Base-by-base conservation (phyloP, 2,113 vertebrate species). In the Loxodonta africana region DNA sequence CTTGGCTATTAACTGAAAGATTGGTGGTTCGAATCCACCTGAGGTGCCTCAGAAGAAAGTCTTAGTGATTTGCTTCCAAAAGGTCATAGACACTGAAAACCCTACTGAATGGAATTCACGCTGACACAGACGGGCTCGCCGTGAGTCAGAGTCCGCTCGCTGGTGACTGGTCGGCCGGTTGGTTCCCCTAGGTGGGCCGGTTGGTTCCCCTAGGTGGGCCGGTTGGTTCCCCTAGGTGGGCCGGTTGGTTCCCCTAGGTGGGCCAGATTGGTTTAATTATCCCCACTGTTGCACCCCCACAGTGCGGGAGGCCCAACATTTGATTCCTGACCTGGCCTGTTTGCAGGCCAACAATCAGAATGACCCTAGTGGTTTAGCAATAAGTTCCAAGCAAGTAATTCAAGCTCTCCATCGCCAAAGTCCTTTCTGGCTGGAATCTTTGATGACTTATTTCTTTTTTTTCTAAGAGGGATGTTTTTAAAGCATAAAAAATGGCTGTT, bases 271-370 rank as follows among this genome's bases (percentile, higher is more conserved):
- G 37, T 48, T 83, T 18, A 1, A 7, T 10, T 25, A 1, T 1
- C 33, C 20, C 33, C 25, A 7, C 21, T 33, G 0, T 1, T 8
- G 44, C 69, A 23, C 57, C 25, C 17, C 1, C 2, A 2, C 5
- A 2, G 10, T 73, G 76, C 28, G 0, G 44, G 2, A 10, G 28
- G 28, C 4, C 30, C 4, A 26, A 41, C 26, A 4, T 21, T 37
- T 6, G 41, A 7, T 14, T 51, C 46, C 83, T 53, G 37, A 82
- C 17, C n/a, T 26, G 23, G 46, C 21, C 21, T 8, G 25, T 48
- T 83, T 48, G 33, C 57, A 78, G 83, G 7, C 33, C 82, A 11
- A 0, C 6, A 26, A 21, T 67, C 44, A 21, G 30, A 51, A 21
- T 3, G 30, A 21, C 48, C 11, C 51, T 20, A 20, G 69, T 21